Evolutionary conservation across 1,140 invertebrate genomes (phyloP).

Genomic region (Drosophila arizonae): DNA sequence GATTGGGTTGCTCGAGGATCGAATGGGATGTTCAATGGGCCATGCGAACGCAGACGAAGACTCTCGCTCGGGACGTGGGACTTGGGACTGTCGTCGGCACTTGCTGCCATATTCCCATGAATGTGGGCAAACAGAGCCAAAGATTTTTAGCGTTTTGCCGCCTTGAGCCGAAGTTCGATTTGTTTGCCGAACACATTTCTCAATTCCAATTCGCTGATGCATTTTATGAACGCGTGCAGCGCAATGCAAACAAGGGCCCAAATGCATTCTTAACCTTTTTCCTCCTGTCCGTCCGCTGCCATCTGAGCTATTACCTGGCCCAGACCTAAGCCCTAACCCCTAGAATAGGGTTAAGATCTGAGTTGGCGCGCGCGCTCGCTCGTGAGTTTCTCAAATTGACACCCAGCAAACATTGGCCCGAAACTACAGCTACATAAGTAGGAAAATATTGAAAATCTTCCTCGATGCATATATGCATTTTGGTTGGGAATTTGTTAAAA

Average conservation of each 20-base stretch:
- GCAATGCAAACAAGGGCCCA: conserved; percentile 63
- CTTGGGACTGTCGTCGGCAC: conserved; percentile 29
- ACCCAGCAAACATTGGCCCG: conserved; percentile 43
- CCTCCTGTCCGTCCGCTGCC: not conserved
- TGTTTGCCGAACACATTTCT: conserved; percentile 76
- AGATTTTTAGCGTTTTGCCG: conserved; percentile 76
- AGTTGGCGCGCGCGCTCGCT: conserved; percentile 70
- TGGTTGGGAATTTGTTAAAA: conserved; percentile 68
- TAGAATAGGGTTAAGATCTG: conserved; percentile 63
- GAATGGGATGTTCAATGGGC: conserved; percentile 47
- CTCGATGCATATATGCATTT: not conserved
- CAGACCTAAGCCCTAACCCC: conserved; percentile 13
- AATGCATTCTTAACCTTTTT: conserved; percentile 74
- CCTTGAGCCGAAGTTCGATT: conserved; percentile 34
- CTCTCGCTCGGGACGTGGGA: conserved; percentile 6
- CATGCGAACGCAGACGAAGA: conserved; percentile 20
- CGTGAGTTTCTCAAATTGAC: conserved; percentile 56
- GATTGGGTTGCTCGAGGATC: conserved; percentile 37
- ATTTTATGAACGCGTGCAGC: conserved; percentile 78
- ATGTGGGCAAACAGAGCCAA: conserved; percentile 69
- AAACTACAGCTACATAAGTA: conserved; percentile 15
- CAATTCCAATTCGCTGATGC: conserved; percentile 73
- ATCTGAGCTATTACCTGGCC: conserved; percentile 31
- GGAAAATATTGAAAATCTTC: not conserved
- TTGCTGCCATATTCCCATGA: conserved; percentile 72